Evolutionary conservation across 2,797 vertebrate genomes (phyloP).

Genomic region (Cossypha caffra): DNA sequence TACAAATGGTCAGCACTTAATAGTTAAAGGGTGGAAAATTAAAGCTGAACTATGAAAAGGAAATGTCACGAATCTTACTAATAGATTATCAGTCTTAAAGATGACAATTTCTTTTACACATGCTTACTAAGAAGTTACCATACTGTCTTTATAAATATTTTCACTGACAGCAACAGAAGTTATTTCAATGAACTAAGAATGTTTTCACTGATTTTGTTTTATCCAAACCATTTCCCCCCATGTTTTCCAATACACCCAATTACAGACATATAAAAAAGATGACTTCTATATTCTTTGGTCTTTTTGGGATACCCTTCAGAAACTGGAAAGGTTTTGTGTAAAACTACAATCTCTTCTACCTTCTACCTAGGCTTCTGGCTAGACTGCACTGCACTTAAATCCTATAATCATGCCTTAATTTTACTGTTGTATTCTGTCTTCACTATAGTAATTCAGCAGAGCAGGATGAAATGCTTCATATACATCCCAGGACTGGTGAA

Average conservation of each 20-base stretch:
- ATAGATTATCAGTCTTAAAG: background rate
- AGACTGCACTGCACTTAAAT: background rate
- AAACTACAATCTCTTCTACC: background rate
- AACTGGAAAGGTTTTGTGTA: background rate
- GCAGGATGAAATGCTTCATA: background rate
- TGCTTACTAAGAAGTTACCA: background rate
- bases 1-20: background rate
- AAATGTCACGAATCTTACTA: background rate
- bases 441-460: background rate
- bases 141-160: background rate
- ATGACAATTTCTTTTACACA: background rate
- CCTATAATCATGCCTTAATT: background rate
- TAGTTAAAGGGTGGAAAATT: background rate
- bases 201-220: background rate
- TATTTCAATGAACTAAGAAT: background rate
- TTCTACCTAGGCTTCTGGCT: background rate
- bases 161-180: background rate
- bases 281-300: background rate
- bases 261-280: background rate
- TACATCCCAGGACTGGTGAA: background rate
- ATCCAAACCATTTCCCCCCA: background rate
- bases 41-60: background rate
- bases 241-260: background rate
- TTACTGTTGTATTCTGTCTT: background rate
- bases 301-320: background rate